Conservation (phyloP, 2,797 vertebrate genomes). For the Lepus oiostolus region DNA sequence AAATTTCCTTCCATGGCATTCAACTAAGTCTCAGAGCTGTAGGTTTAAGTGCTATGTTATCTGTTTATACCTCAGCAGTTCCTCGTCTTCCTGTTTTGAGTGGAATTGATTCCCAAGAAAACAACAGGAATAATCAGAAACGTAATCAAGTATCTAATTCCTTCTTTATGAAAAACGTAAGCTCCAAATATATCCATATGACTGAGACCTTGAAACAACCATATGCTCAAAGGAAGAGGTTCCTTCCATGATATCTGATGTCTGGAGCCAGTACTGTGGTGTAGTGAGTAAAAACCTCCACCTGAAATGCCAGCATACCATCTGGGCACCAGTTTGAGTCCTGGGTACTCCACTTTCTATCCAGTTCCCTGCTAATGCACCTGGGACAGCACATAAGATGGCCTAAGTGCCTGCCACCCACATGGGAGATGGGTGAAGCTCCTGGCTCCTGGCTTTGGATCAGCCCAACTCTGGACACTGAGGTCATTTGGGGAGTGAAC, state of each 20-base stretch:
- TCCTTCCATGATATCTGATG: neutral
- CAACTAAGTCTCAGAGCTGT: neutral
- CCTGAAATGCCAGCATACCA: too few species aligned
- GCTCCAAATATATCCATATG: neutral
- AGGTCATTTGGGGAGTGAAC: too few species aligned
- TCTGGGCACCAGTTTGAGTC: too few species aligned
- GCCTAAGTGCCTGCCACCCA: too few species aligned
- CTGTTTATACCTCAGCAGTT: neutral
- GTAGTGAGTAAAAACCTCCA: too few species aligned
- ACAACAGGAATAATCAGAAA: neutral
- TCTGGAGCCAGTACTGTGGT: too few species aligned
- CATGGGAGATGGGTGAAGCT: too few species aligned
- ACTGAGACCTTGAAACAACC: neutral
- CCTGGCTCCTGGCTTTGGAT: too few species aligned
- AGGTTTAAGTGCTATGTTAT: neutral
- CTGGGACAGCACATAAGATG: too few species aligned
- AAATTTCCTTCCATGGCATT: conserved; percentile 21
- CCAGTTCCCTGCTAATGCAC: too few species aligned
- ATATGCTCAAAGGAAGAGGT: neutral
- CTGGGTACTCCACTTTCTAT: too few species aligned
- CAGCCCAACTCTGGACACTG: too few species aligned
- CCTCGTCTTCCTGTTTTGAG: neutral
- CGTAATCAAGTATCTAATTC: neutral
- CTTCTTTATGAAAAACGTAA: neutral
- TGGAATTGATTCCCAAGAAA: conserved; percentile 35